phyloP scores from a whole-genome alignment of 35 echinoderm and acorn worm genomes.

The Diadema setosum region DNA sequence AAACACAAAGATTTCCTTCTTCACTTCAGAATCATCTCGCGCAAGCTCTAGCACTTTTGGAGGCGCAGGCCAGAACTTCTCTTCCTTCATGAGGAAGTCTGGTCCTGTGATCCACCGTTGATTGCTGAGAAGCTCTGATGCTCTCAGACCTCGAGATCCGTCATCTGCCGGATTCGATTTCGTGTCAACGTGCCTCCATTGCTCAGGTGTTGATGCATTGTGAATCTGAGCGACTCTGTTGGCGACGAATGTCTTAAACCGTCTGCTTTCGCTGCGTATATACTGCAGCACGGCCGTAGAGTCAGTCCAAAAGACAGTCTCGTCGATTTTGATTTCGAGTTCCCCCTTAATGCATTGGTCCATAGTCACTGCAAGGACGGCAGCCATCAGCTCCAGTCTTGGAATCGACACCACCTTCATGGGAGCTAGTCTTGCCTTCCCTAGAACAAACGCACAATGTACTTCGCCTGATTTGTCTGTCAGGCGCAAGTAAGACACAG shows the following conservation, averaged over 20 bases:
- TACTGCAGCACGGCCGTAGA: too few relatives aligned
- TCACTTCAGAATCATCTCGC: neutral
- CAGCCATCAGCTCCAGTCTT: conserved; percentile 35
- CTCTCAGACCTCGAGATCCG: neutral
- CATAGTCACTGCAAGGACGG: conserved; percentile 15
- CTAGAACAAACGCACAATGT: conserved; percentile 35
- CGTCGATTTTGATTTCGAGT: neutral
- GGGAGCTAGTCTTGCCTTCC: too few relatives aligned
- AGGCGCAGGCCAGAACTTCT: neutral
- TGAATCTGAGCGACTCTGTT: conserved; percentile 16
- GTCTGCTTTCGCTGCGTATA: too few relatives aligned
- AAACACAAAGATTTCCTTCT: neutral
- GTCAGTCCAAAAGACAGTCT: too few relatives aligned
- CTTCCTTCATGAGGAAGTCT: neutral
- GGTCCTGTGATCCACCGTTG: neutral
- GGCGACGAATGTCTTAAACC: conserved; percentile 41
- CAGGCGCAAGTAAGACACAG: conserved; percentile 3
- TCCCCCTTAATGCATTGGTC: neutral
- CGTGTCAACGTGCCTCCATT: conserved; percentile 67
- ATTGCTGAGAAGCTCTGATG: neutral
- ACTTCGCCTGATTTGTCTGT: neutral
- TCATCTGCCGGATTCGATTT: too few relatives aligned
- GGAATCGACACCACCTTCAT: conserved; percentile 34
- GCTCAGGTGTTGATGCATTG: neutral
- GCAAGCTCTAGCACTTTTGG: neutral